phyloP scores from a whole-genome alignment of 2,797 vertebrate genomes.

The Taenioides sp. region DNA sequence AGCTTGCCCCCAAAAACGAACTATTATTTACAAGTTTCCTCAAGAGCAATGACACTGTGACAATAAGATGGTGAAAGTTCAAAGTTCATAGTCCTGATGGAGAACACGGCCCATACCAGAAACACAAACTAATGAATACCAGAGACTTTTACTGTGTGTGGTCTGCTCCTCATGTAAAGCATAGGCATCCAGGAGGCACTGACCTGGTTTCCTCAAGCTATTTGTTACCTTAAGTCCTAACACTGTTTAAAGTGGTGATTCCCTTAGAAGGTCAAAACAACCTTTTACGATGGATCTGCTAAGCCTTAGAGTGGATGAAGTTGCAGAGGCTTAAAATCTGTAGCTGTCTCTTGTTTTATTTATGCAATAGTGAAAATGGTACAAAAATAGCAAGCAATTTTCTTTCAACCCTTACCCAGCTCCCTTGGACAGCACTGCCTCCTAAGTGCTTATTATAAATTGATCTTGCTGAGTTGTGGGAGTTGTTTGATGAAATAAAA shows the following conservation, averaged over 20 bases:
- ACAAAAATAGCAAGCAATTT: slow-evolving; percentile 40
- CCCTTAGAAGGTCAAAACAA: slow-evolving; percentile 10
- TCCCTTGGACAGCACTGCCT: slow-evolving; percentile 44
- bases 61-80: slow-evolving; percentile 34
- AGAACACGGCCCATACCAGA: slow-evolving; percentile 28
- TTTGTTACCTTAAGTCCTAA: slow-evolving; percentile 6
- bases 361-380: slow-evolving; percentile 27
- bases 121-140: slow-evolving; percentile 43
- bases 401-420: slow-evolving; percentile 43
- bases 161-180: slow-evolving; percentile 10
- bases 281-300: slow-evolving; percentile 6
- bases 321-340: neutral
- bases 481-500: slow-evolving; percentile 54
- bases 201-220: slow-evolving; percentile 27
- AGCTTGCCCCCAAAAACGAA: neutral
- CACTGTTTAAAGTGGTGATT: slow-evolving; percentile 11
- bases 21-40: neutral
- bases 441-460: slow-evolving; percentile 69
- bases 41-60: neutral
- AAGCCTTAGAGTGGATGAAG: slow-evolving; percentile 5
- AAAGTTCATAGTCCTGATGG: slow-evolving; percentile 33
- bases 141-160: slow-evolving; percentile 40
- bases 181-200: slow-evolving; percentile 8
- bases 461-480: slow-evolving; percentile 51
- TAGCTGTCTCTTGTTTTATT: slow-evolving; percentile 22